Conservation (phyloP, 2,888 invertebrate genomes). For the Neoitamus cyanurus region DNA sequence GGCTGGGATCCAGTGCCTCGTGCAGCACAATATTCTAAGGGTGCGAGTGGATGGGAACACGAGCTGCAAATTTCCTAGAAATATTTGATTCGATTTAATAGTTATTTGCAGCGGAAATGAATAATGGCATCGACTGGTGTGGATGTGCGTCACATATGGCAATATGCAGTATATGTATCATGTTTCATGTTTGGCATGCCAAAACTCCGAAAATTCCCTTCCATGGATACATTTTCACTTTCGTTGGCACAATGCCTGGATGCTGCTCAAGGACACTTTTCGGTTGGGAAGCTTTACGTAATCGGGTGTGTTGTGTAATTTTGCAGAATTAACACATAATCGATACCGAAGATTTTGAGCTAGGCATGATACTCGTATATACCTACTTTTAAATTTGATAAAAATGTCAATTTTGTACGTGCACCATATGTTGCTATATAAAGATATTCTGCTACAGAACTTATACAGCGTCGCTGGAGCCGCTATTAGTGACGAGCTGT, state of each 20-base stretch:
- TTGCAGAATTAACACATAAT: neutral
- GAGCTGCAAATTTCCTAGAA: neutral
- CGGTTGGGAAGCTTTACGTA: neutral
- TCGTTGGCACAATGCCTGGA: neutral
- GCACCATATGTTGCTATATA: neutral
- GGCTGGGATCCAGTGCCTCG: neutral
- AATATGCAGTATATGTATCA: neutral
- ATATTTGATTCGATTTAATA: neutral
- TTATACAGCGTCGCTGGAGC: no score
- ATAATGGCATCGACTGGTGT: neutral
- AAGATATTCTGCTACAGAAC: neutral
- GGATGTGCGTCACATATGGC: neutral
- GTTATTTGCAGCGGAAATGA: neutral
- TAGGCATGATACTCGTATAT: neutral
- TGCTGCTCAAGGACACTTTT: neutral
- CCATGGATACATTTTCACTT: neutral
- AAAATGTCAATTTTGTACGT: neutral
- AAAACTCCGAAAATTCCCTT: neutral
- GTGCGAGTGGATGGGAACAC: neutral
- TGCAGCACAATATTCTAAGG: neutral
- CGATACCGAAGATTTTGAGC: neutral
- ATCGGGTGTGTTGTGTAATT: conserved; percentile 1
- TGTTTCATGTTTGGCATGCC: neutral
- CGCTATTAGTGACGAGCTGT: no score
- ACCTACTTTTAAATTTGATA: neutral